Evolutionary conservation across 1,140 invertebrate genomes (phyloP).

Genomic region (Orchesella cincta): DNA sequence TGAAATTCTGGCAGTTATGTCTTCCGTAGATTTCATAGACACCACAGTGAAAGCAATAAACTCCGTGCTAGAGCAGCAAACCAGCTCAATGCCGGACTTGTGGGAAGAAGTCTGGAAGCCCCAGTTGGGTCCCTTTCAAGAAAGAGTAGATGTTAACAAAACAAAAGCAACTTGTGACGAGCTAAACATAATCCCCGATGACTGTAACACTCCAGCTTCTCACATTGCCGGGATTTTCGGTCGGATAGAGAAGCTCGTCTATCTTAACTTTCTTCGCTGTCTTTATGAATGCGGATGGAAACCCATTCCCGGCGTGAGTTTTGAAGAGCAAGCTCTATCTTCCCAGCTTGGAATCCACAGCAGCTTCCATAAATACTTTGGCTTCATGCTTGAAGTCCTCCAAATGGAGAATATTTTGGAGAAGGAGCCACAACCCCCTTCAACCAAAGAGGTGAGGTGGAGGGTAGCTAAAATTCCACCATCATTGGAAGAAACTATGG

Average conservation of each 20-base stretch:
- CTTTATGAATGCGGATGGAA: slow-evolving; percentile 6
- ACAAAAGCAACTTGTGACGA: neutral
- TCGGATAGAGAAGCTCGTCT: neutral
- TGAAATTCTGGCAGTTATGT: slow-evolving; percentile 23
- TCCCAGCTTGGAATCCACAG: neutral
- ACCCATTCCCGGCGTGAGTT: neutral
- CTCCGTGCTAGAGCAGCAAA: slow-evolving; percentile 17
- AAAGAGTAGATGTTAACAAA: neutral
- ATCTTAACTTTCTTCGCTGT: neutral
- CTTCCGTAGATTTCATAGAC: slow-evolving; percentile 25
- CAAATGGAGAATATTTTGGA: neutral
- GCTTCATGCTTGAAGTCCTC: neutral
- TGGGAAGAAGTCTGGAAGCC: slow-evolving; percentile 33
- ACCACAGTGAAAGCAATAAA: slow-evolving; percentile 30
- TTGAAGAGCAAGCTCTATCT: neutral
- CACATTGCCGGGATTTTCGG: neutral
- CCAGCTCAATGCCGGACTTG: slow-evolving; percentile 20
- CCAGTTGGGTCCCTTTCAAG: neutral
- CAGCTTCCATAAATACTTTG: neutral
- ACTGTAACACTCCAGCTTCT: too few relatives aligned
- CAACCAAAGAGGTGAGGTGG: neutral
- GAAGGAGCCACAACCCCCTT: too few relatives aligned
- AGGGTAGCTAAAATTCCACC: neutral
- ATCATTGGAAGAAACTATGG: neutral
- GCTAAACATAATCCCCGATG: neutral